Conservation (phyloP, 2,888 invertebrate genomes). For the Pheosia gnoma region DNA sequence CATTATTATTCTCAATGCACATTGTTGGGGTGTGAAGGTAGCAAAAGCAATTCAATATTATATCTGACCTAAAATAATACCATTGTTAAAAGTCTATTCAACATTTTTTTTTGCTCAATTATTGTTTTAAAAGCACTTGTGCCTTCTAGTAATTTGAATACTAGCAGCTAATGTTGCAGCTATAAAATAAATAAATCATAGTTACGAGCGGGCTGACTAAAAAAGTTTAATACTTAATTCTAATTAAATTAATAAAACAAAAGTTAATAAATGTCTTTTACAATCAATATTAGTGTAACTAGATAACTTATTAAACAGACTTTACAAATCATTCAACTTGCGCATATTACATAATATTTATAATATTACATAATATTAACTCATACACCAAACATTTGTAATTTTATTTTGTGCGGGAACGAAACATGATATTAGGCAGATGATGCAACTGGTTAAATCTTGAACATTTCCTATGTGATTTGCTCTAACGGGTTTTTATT, state of each 20-base stretch:
- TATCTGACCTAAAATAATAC: conserved; percentile 5
- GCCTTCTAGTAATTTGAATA: conserved; percentile 39
- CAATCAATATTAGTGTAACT: not conserved
- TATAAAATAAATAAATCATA: conserved; percentile 37
- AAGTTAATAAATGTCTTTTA: conserved; percentile 8
- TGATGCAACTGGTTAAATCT: not conserved
- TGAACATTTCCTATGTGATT: not conserved
- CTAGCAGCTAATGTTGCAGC: conserved; percentile 46
- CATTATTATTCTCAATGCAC: conserved; percentile 15
- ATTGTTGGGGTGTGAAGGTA: not conserved
- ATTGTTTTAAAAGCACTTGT: conserved; percentile 48
- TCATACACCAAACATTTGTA: not conserved
- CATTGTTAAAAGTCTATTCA: conserved; percentile 26
- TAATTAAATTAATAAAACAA: not conserved
- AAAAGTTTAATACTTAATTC: conserved; percentile 9
- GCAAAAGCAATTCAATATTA: not conserved
- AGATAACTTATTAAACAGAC: not conserved
- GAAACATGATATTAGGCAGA: not conserved
- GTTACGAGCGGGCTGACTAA: conserved; percentile 51
- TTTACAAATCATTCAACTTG: too few species aligned
- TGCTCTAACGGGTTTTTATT: not conserved
- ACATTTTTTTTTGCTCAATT: conserved; percentile 31
- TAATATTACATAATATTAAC: too few species aligned
- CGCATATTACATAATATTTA: too few species aligned
- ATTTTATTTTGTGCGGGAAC: not conserved